Evolutionary conservation across 1,140 invertebrate species (phyloP).

Genomic region (Temnothorax curvispinosus): DNA sequence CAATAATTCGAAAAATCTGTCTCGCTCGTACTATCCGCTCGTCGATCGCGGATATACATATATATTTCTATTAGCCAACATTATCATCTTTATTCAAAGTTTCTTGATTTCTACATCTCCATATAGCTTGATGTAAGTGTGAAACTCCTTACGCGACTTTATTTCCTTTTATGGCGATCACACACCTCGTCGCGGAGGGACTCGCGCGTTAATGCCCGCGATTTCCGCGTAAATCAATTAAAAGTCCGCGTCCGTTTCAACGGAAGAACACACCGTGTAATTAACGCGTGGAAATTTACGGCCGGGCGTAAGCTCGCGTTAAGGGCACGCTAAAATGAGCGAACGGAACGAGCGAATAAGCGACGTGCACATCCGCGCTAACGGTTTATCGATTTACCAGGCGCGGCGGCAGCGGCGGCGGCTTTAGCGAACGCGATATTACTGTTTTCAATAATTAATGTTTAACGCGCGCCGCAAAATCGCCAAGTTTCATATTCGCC

Average conservation of each 20-base stretch:
- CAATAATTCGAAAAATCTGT: conserved; percentile 4
- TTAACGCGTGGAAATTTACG: conserved; percentile 34
- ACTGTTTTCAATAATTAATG: conserved; percentile 44
- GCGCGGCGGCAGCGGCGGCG: not conserved
- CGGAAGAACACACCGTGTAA: conserved; percentile 7
- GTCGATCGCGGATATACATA: not conserved
- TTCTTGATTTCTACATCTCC: not conserved
- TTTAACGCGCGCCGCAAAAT: conserved; percentile 35
- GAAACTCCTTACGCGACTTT: not conserved
- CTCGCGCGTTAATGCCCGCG: not conserved
- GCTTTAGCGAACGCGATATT: conserved; percentile 23
- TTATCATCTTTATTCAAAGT: conserved; percentile 8
- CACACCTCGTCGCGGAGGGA: not conserved
- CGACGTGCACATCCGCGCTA: conserved; percentile 31
- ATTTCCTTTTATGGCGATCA: not conserved
- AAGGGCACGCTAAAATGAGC: conserved; percentile 31
- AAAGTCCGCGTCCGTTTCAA: conserved; percentile 15
- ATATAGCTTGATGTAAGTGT: not conserved
- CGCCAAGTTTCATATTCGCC: conserved; percentile 11
- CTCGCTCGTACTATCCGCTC: not conserved
- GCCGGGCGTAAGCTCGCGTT: not conserved
- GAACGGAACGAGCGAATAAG: conserved; percentile 12
- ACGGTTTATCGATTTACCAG: conserved; percentile 35
- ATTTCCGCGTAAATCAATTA: conserved; percentile 7
- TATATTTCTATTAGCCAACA: conserved; percentile 49